These are phyloP conservation scores for Catocala sponsa DNA, from an alignment of 2,888 invertebrate genomes.

Conservation along the genomic window DNA sequence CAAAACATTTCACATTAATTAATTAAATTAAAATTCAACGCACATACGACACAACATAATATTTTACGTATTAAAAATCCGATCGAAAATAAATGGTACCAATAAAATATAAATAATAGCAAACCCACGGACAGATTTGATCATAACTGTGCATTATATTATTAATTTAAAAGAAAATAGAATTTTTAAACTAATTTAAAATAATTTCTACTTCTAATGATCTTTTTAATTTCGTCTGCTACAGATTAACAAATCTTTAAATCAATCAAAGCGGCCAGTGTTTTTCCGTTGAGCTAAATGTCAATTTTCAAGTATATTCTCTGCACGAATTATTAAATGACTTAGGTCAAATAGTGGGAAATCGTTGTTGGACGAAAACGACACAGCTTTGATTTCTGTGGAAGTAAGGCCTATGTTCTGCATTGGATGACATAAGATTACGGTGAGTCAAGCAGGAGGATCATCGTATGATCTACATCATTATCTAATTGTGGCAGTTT, in stretches of 20 bases:
- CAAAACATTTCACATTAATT: slow-evolving; percentile 19
- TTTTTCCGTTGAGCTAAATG: neutral
- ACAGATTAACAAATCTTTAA: slow-evolving; percentile 6
- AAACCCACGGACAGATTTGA: slow-evolving; percentile 34
- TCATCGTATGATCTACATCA: no score
- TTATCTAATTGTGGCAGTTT: no score
- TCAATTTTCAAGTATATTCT: neutral
- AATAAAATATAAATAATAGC: slow-evolving; percentile 47
- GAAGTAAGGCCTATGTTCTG: no score
- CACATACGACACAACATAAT: slow-evolving; percentile 20
- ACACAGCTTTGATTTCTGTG: no score
- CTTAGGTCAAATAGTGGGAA: no score
- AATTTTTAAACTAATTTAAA: slow-evolving; percentile 3
- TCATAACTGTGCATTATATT: slow-evolving; percentile 40
- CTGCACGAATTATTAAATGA: no score
- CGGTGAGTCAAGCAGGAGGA: no score
- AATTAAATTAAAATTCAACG: slow-evolving; percentile 35
- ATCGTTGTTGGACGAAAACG: no score
- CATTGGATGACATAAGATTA: no score
- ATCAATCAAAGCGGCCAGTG: slow-evolving; percentile 5
- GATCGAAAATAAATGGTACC: slow-evolving; percentile 25
- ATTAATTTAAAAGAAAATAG: neutral
- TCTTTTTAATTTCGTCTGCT: slow-evolving; percentile 19
- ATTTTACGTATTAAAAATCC: slow-evolving; percentile 25
- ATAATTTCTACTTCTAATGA: slow-evolving; percentile 30